Conservation (phyloP, 1,140 invertebrate species). For the Aphis craccivora region DNA sequence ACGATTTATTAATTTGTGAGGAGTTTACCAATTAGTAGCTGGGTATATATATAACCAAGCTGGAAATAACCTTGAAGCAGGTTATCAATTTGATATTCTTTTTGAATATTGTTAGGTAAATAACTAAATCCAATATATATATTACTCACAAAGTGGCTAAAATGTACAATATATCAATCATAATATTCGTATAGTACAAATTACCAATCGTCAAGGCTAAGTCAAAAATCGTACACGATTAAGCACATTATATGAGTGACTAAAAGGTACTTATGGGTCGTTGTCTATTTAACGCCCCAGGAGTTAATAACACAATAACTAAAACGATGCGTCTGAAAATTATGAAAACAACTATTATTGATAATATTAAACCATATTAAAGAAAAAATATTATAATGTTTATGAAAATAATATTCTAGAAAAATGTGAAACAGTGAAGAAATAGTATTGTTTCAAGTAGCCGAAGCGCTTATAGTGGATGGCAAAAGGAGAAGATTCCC, state of each 20-base stretch:
- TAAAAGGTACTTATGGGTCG: constrained; percentile 18
- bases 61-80: constrained; percentile 22
- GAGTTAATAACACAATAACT: neutral
- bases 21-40: neutral
- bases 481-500: too few species aligned
- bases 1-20: neutral
- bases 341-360: neutral
- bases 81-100: constrained; percentile 27
- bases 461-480: too few species aligned
- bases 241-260: constrained; percentile 5
- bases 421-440: too few species aligned
- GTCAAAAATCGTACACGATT: neutral
- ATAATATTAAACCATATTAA: neutral
- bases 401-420: too few species aligned
- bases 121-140: neutral
- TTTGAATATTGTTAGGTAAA: neutral
- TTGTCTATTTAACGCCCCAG: neutral
- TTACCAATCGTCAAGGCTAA: neutral
- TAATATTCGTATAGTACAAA: neutral
- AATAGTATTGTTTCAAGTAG: too few species aligned
- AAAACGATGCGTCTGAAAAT: neutral
- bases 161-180: neutral
- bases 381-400: neutral
- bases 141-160: neutral
- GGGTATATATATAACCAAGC: neutral